Percentiles rank a stretch among this genome's conserved stretches.
Evolutionary conservation across 2,797 vertebrate genomes (phyloP).

Genomic region (Nannoperca obscura): DNA sequence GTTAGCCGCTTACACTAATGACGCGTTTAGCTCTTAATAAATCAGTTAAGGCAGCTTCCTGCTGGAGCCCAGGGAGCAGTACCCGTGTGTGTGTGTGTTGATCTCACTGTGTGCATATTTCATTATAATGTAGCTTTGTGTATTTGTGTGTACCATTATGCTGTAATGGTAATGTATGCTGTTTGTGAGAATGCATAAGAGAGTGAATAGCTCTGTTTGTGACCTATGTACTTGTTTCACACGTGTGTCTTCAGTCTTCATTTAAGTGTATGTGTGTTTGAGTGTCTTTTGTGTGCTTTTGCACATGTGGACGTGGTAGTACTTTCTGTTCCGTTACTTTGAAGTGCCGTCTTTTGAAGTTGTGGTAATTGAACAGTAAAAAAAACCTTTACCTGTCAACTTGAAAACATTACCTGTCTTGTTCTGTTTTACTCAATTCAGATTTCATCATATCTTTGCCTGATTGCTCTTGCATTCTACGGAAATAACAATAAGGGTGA

Average conservation of each 20-base stretch:
- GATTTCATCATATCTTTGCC: slow-evolving; percentile 7
- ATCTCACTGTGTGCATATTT: slow-evolving; percentile 33
- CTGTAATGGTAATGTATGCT: slow-evolving; percentile 17
- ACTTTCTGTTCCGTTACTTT: slow-evolving; percentile 53
- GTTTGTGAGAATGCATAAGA: slow-evolving; percentile 52
- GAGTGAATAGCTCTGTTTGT: slow-evolving; percentile 44
- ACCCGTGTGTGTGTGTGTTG: slow-evolving; percentile 9
- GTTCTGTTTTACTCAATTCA: slow-evolving; percentile 3
- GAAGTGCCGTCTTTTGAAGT: slow-evolving; percentile 61
- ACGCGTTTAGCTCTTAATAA: slow-evolving; percentile 86
- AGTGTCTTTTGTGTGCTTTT: slow-evolving; percentile 4
- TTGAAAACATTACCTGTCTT: slow-evolving; percentile 15
- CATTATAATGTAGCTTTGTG: slow-evolving; percentile 48
- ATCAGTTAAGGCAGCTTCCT: slow-evolving; percentile 84
- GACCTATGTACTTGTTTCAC: slow-evolving; percentile 27
- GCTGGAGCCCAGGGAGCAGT: slow-evolving; percentile 67
- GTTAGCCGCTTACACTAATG: slow-evolving; percentile 87
- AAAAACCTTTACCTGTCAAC: slow-evolving; percentile 9
- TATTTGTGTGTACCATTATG: slow-evolving; percentile 46
- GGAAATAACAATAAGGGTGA: background rate
- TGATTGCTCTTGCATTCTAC: background rate
- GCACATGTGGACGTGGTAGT: slow-evolving; percentile 2
- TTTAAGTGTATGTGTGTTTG: background rate
- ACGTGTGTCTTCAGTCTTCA: slow-evolving; percentile 16
- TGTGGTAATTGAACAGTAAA: slow-evolving; percentile 28